Evolutionary conservation across 2,113 vertebrate genomes (phyloP).

Genomic region (Hyperopisus bebe): DNA sequence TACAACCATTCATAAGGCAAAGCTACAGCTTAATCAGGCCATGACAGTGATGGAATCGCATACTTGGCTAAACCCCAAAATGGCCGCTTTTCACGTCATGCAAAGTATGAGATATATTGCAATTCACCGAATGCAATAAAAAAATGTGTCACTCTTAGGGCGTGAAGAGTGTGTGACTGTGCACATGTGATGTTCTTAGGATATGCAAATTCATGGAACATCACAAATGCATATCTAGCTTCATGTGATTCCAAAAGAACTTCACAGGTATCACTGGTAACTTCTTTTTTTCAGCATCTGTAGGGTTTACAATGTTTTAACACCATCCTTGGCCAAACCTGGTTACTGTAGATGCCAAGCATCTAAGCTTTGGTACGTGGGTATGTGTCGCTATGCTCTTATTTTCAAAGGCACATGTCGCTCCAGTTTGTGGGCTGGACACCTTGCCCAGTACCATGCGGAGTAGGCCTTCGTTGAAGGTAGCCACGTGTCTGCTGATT

Average conservation of each 20-base stretch:
- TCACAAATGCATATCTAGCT: background rate
- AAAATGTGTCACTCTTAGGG: background rate
- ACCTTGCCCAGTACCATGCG: slow-evolving; percentile 20
- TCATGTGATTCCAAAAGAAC: background rate
- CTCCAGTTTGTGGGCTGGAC: slow-evolving; percentile 15
- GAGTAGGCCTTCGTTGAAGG: slow-evolving; percentile 46
- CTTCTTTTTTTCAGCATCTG: background rate
- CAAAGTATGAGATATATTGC: background rate
- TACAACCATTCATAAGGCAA: background rate
- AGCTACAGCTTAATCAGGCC: background rate
- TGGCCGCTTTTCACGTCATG: background rate
- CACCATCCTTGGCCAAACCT: background rate
- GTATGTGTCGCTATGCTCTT: background rate
- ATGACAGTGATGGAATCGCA: background rate
- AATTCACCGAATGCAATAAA: background rate
- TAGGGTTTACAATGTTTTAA: background rate
- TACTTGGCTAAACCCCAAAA: background rate
- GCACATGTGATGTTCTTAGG: background rate
- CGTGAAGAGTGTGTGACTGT: background rate
- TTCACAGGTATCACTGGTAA: background rate
- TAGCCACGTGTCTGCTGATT: slow-evolving; percentile 40
- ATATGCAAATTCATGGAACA: background rate
- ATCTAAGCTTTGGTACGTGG: background rate
- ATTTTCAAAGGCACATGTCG: background rate
- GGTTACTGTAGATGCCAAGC: background rate